These are phyloP conservation scores for Oegoconia quadripuncta DNA, from an alignment of 2,888 invertebrate genomes.

Conservation along the genomic window DNA sequence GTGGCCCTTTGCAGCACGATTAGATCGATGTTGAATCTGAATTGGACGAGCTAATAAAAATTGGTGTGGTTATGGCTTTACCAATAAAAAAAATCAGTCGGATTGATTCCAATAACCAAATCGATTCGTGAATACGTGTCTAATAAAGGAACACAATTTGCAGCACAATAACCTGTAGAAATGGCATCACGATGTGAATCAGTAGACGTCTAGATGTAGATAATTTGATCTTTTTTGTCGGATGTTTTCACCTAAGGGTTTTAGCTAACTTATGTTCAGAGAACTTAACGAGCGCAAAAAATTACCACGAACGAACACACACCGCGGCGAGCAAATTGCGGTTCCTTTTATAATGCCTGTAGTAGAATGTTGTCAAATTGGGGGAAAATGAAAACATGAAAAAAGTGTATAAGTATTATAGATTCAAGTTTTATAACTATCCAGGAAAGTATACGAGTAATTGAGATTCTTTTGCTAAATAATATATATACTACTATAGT, in stretches of 20 bases:
- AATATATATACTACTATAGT: too few relatives aligned
- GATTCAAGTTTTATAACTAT: too few relatives aligned
- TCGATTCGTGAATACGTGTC: conserved; percentile 43
- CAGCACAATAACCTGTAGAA: conserved; percentile 15
- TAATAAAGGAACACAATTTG: conserved; percentile 41
- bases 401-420: too few relatives aligned
- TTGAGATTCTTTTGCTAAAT: too few relatives aligned
- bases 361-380: too few relatives aligned
- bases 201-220: background rate
- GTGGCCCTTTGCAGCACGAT: too few relatives aligned
- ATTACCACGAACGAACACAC: background rate
- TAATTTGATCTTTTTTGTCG: background rate
- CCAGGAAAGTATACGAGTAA: too few relatives aligned
- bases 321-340: background rate
- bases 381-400: too few relatives aligned
- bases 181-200: background rate
- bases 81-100: conserved; percentile 30
- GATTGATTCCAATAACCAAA: conserved; percentile 27
- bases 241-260: too few relatives aligned
- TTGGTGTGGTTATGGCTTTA: conserved; percentile 4
- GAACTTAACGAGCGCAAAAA: background rate
- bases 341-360: background rate
- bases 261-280: too few relatives aligned
- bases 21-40: background rate
- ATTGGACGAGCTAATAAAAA: conserved; percentile 1